Percentiles rank a stretch among this genome's conserved stretches.
Conservation (phyloP, 2,888 invertebrate species). For the Ochlodes sylvanus region DNA sequence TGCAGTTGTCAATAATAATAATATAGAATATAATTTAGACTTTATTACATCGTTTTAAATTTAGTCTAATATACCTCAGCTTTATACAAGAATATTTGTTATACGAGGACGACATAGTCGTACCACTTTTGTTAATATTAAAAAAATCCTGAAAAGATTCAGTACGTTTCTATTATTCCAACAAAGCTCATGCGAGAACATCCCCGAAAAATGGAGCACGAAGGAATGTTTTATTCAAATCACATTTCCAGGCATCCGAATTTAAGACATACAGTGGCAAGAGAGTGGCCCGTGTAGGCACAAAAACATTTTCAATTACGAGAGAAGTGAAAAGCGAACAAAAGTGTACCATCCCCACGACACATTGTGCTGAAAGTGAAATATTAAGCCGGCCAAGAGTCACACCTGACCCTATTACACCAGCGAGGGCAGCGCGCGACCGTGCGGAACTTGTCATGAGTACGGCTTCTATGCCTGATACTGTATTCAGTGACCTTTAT, state of each 20-base stretch:
- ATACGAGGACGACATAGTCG: too few relatives aligned
- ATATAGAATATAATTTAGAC: too few relatives aligned
- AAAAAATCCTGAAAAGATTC: conserved; percentile 5
- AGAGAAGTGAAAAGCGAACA: conserved; percentile 42
- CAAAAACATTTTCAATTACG: conserved; percentile 51
- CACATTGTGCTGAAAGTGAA: conserved; percentile 54
- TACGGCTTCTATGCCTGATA: background rate
- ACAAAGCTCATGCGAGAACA: background rate
- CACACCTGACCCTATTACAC: conserved; percentile 27
- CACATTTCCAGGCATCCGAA: conserved; percentile 7
- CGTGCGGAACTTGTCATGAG: conserved; percentile 1
- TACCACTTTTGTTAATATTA: background rate
- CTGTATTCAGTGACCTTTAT: background rate
- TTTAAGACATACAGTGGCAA: conserved; percentile 4
- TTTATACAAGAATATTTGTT: too few relatives aligned
- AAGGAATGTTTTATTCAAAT: conserved; percentile 10
- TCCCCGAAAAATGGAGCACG: conserved; percentile 26
- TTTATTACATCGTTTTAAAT: too few relatives aligned
- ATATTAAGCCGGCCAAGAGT: conserved; percentile 55
- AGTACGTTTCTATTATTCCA: conserved; percentile 11
- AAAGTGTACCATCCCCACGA: conserved; percentile 49
- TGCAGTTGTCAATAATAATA: too few relatives aligned
- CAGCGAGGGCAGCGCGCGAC: conserved; percentile 9
- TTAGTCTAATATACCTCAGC: too few relatives aligned
- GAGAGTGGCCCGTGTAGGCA: conserved; percentile 17